These are phyloP conservation scores for Heliconius erato DNA, from an alignment of 2,888 invertebrate species.

Conservation along the genomic window DNA sequence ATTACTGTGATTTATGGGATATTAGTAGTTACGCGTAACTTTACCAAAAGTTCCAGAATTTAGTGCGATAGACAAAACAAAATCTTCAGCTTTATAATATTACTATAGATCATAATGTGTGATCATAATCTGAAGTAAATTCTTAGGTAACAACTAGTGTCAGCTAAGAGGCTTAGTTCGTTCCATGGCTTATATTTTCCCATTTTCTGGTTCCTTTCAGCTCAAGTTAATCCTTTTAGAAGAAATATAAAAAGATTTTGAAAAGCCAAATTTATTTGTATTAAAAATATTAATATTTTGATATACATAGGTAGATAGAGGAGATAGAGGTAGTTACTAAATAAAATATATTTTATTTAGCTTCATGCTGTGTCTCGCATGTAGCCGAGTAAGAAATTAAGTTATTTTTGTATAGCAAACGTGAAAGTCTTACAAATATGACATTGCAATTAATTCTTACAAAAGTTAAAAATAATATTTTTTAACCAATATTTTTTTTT, in stretches of 20 bases:
- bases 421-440: too few species aligned
- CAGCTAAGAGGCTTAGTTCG: slow-evolving; percentile 20
- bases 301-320: background rate
- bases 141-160: slow-evolving; percentile 13
- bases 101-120: background rate
- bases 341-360: background rate
- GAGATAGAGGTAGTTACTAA: too few species aligned
- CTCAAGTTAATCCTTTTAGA: slow-evolving; percentile 18
- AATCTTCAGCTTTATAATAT: too few species aligned
- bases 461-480: too few species aligned
- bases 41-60: too few species aligned
- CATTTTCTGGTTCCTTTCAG: slow-evolving; percentile 33
- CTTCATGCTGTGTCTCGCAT: background rate
- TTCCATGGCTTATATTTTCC: slow-evolving; percentile 32
- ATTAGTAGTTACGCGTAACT: too few species aligned
- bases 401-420: too few species aligned
- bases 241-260: slow-evolving; percentile 6
- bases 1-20: too few species aligned
- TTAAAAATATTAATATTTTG: background rate
- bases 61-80: too few species aligned
- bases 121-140: background rate
- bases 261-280: background rate
- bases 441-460: too few species aligned
- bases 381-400: background rate
- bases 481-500: too few species aligned